These are phyloP conservation scores for Aphelinus certus DNA, from an alignment of 1,140 invertebrate species.

Conservation along the genomic window DNA sequence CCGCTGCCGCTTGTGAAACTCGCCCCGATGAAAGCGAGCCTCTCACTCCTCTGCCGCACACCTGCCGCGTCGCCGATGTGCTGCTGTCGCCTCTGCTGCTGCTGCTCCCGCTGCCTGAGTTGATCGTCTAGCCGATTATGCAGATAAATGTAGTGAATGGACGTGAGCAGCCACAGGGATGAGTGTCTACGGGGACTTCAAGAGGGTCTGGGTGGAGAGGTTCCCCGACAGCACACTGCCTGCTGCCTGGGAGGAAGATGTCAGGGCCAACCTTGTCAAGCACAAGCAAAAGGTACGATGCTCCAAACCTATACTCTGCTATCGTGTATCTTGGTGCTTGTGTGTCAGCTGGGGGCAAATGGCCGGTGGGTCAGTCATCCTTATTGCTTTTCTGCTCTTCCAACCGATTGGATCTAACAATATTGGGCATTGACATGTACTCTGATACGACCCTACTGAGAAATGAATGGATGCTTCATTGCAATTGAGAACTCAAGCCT, in stretches of 20 bases:
- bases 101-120: neutral
- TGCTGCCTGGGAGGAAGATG: slow-evolving; percentile 90
- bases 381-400: too few species aligned
- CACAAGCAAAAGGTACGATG: slow-evolving; percentile 77
- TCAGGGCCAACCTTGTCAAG: slow-evolving; percentile 85
- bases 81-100: neutral
- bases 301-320: too few species aligned
- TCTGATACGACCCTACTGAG: too few species aligned
- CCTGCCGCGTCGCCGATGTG: neutral
- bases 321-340: too few species aligned
- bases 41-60: neutral
- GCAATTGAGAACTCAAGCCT: slow-evolving; percentile 6
- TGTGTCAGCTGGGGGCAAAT: too few species aligned
- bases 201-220: slow-evolving; percentile 85
- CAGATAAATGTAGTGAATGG: neutral
- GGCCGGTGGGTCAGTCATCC: too few species aligned
- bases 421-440: too few species aligned
- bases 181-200: slow-evolving; percentile 90
- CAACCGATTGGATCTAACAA: too few species aligned
- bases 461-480: slow-evolving; percentile 23
- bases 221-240: slow-evolving; percentile 89
- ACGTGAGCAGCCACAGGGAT: slow-evolving; percentile 60
- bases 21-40: slow-evolving; percentile 29
- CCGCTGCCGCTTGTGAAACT: slow-evolving; percentile 25
- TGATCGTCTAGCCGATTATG: neutral